Conservation (phyloP, 1,140 invertebrate species). For the Bombyx mori region DNA sequence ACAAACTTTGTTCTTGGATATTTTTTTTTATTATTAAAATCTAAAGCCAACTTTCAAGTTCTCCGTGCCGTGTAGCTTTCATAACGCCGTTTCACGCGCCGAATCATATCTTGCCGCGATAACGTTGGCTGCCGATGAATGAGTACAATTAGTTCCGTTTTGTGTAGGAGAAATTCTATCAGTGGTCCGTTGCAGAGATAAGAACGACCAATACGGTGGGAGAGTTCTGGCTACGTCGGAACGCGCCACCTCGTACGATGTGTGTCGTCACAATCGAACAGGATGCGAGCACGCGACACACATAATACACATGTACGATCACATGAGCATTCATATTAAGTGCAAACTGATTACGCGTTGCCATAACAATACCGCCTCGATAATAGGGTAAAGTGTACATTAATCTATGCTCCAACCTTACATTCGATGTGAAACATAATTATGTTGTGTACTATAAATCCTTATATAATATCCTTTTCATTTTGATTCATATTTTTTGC, state of each 20-base stretch:
- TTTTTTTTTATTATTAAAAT: too few species aligned
- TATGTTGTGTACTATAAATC: too few species aligned
- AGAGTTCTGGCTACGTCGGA: conserved; percentile 43
- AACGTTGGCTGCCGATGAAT: conserved; percentile 15
- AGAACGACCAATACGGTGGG: conserved; percentile 50
- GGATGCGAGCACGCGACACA: conserved; percentile 54
- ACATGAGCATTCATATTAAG: conserved; percentile 12
- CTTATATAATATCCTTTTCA: too few species aligned
- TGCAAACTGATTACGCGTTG: conserved; percentile 16
- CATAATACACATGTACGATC: conserved; percentile 30
- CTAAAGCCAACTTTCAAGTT: too few species aligned
- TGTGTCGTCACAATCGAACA: conserved; percentile 52
- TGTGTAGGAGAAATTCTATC: conserved; percentile 65
- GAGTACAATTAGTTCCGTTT: conserved; percentile 53
- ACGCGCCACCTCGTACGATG: conserved; percentile 50
- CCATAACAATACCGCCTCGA: conserved; percentile 14
- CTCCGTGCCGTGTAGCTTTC: too few species aligned
- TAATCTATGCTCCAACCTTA: too few species aligned
- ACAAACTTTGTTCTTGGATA: too few species aligned
- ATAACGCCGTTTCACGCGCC: not conserved
- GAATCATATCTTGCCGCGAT: conserved; percentile 8
- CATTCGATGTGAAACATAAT: too few species aligned
- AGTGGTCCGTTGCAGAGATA: conserved; percentile 48
- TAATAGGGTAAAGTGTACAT: not conserved
- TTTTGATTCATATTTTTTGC: too few species aligned